phyloP scores from a whole-genome alignment of 2,113 vertebrate genomes.

The Cinclus cinclus region DNA sequence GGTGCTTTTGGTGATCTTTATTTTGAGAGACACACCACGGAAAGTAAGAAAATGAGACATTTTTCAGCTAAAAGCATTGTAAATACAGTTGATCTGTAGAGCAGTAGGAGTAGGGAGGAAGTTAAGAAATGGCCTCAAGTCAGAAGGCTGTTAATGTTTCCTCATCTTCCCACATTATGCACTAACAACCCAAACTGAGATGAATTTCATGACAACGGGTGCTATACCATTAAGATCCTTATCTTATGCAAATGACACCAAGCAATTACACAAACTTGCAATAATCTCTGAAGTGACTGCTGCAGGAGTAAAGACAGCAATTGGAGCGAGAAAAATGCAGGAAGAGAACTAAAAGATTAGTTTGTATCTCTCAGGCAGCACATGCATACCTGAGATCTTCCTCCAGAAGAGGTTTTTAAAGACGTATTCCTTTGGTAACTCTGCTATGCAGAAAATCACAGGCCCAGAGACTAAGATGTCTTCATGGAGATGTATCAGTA shows the following conservation, averaged over 20 bases:
- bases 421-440: accelerated
- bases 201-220: not conserved
- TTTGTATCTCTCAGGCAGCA: not conserved
- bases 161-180: not conserved
- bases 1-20: not conserved
- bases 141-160: not conserved
- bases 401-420: not conserved
- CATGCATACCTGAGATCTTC: not conserved
- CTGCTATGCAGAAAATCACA: not conserved
- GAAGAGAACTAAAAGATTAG: not conserved
- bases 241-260: not conserved
- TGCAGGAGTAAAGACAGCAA: not conserved
- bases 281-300: not conserved
- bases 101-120: not conserved
- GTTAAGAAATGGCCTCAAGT: not conserved
- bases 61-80: not conserved
- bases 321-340: not conserved
- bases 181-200: not conserved
- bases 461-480: not conserved
- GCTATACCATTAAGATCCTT: not conserved
- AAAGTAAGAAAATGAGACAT: not conserved
- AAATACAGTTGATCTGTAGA: not conserved
- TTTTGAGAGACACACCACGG: not conserved
- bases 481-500: not conserved
- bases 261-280: not conserved